These are phyloP conservation scores for Oppia nitens DNA, from an alignment of 1,140 invertebrate species.

Conservation along the genomic window DNA sequence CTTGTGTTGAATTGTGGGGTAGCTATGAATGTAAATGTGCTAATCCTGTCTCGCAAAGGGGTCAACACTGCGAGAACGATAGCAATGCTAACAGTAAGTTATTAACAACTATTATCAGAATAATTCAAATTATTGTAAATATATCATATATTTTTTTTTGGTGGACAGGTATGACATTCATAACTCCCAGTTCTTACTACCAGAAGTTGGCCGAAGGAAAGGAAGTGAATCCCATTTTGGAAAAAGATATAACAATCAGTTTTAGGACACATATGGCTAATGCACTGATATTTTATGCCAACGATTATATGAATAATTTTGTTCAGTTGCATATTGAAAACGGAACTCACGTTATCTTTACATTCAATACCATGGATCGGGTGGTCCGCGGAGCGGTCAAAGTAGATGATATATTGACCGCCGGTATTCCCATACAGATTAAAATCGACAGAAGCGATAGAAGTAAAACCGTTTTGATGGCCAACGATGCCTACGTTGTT, in stretches of 20 bases:
- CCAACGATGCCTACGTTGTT: constrained; percentile 57
- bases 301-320: constrained; percentile 85
- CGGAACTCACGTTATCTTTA: constrained; percentile 51
- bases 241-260: constrained; percentile 66
- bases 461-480: constrained; percentile 55
- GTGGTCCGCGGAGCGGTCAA: constrained; percentile 58
- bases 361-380: constrained; percentile 61
- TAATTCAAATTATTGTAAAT: constrained; percentile 6
- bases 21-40: constrained; percentile 58
- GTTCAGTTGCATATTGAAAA: constrained; percentile 68
- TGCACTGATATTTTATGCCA: constrained; percentile 67
- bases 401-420: constrained; percentile 39
- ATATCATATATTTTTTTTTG: no score
- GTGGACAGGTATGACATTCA: constrained; percentile 50
- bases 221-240: constrained; percentile 38
- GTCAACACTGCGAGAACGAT: constrained; percentile 53
- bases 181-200: constrained; percentile 53
- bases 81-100: constrained; percentile 11
- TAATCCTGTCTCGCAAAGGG: constrained; percentile 76
- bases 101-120: background rate
- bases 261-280: constrained; percentile 60
- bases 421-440: constrained; percentile 63
- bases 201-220: constrained; percentile 47
- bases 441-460: constrained; percentile 49
- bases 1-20: constrained; percentile 79